These are phyloP conservation scores for Salvator merianae DNA, from an alignment of 2,113 vertebrate genomes.

Conservation along the genomic window DNA sequence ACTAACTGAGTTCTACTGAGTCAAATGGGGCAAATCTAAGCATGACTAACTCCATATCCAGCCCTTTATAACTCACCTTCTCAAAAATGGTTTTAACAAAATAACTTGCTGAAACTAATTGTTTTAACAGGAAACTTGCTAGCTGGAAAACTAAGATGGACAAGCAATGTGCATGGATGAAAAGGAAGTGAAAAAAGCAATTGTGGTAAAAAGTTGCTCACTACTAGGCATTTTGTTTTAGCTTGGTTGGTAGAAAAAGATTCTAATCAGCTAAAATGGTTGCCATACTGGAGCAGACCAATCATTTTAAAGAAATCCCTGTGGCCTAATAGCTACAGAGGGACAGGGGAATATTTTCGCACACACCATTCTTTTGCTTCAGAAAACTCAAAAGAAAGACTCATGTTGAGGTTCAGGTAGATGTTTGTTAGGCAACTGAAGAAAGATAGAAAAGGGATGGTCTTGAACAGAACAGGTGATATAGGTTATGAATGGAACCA, in stretches of 20 bases:
- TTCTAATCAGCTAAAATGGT: conserved; percentile 46
- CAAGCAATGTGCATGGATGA: conserved; percentile 58
- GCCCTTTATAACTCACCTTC: not conserved
- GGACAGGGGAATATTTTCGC: not conserved
- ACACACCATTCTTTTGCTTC: not conserved
- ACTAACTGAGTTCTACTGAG: not conserved
- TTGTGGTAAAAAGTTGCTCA: conserved; percentile 37
- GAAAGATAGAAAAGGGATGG: not conserved
- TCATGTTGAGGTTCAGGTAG: not conserved
- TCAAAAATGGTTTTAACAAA: no score
- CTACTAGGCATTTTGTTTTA: conserved; percentile 18
- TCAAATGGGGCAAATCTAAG: not conserved
- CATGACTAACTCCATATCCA: not conserved
- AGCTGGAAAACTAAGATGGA: conserved; percentile 54
- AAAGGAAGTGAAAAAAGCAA: conserved; percentile 43
- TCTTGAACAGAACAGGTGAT: not conserved
- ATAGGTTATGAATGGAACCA: conserved; percentile 1
- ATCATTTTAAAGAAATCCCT: conserved; percentile 44
- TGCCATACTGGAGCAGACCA: conserved; percentile 51
- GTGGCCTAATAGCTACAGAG: conserved; percentile 49
- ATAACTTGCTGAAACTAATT: no score
- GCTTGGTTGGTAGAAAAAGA: conserved; percentile 33
- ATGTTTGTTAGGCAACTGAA: not conserved
- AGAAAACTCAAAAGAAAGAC: not conserved
- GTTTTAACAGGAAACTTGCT: conserved; percentile 12